These are phyloP conservation scores for Eretmochelys imbricata DNA, from an alignment of 2,113 vertebrate genomes.

Conservation along the genomic window DNA sequence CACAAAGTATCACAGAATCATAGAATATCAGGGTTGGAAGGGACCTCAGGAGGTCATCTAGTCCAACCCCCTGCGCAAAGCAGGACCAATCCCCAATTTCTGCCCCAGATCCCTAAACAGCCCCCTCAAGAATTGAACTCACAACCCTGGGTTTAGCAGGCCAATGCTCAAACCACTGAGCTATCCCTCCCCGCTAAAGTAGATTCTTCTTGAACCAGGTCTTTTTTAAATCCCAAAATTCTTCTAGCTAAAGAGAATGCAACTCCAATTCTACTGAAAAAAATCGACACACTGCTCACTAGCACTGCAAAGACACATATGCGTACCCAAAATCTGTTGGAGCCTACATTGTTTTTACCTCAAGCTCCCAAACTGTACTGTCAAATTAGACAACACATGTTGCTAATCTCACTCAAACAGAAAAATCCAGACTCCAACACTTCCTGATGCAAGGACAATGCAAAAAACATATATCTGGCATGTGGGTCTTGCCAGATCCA, in stretches of 20 bases:
- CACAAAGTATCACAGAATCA: too few species aligned
- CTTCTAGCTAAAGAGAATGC: neutral
- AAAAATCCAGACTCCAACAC: neutral
- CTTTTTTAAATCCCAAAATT: neutral
- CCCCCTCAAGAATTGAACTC: too few species aligned
- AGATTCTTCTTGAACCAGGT: rapidly evolving
- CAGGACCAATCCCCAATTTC: too few species aligned
- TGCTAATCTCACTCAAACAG: neutral
- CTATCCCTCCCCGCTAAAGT: neutral
- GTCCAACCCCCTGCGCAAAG: too few species aligned
- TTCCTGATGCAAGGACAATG: rapidly evolving
- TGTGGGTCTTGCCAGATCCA: neutral
- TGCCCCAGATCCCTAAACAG: too few species aligned
- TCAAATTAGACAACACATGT: slow-evolving; percentile 22
- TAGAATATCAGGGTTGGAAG: too few species aligned
- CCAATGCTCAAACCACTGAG: too few species aligned
- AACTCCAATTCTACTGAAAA: neutral
- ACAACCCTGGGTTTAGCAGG: too few species aligned
- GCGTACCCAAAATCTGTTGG: neutral
- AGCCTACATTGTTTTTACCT: neutral
- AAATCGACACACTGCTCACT: neutral
- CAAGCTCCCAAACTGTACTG: neutral
- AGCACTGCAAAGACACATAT: neutral
- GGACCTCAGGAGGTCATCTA: too few species aligned
- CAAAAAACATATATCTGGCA: neutral